These are phyloP conservation scores for Hybos culiciformis DNA, from an alignment of 2,888 invertebrate genomes.

Conservation along the genomic window DNA sequence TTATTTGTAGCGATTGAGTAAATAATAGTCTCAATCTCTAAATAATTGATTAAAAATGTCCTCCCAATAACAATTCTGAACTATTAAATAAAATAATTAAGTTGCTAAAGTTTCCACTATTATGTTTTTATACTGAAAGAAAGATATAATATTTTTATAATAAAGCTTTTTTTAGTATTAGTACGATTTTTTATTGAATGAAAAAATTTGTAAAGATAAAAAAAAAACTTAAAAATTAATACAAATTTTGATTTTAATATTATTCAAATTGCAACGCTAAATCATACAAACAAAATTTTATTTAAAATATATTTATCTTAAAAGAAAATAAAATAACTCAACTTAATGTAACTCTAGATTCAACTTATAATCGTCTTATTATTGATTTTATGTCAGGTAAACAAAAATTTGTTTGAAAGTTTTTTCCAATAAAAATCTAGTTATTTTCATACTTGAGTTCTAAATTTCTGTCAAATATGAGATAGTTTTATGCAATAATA, in stretches of 20 bases:
- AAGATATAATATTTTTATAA: neutral
- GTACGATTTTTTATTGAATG: neutral
- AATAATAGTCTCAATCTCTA: too few species aligned
- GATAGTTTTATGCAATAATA: neutral
- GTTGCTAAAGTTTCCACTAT: neutral
- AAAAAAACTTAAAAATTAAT: neutral
- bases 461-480: neutral
- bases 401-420: neutral
- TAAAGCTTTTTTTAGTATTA: neutral
- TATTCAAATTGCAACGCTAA: neutral
- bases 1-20: too few species aligned
- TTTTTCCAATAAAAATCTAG: neutral
- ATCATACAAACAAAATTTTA: neutral
- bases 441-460: neutral
- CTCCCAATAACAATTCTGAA: neutral
- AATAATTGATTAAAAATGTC: too few species aligned
- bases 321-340: neutral
- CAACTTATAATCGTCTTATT: neutral
- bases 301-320: neutral
- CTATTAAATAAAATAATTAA: neutral
- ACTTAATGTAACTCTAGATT: neutral
- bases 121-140: neutral
- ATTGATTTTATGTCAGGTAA: conserved; percentile 3
- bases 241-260: neutral
- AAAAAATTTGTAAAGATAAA: neutral